phyloP scores from a whole-genome alignment of 2,888 invertebrate species.

The Dendrolimus pini region DNA sequence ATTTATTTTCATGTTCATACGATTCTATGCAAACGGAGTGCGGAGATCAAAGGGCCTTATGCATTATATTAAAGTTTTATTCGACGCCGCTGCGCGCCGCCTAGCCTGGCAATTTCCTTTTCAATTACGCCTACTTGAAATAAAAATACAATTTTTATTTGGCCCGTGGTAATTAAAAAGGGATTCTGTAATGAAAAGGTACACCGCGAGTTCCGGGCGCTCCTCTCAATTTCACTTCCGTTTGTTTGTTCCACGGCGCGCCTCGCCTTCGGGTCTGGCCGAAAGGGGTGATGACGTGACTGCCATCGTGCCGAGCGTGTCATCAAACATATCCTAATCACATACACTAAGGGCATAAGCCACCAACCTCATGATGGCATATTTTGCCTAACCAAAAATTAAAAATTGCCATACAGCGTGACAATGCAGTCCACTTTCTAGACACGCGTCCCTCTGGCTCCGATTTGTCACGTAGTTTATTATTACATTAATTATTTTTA shows the following conservation, averaged over 20 bases:
- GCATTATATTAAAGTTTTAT: conserved; percentile 76
- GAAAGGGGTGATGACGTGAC: conserved; percentile 53
- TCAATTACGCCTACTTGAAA: conserved; percentile 75
- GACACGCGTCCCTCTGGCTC: no score
- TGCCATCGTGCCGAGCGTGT: conserved; percentile 34
- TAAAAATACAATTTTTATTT: conserved; percentile 75
- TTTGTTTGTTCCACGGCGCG: conserved; percentile 62
- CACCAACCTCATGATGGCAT: neutral
- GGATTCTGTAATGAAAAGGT: conserved; percentile 76
- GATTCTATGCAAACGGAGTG: conserved; percentile 62
- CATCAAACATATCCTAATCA: conserved; percentile 42
- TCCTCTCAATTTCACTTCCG: conserved; percentile 74
- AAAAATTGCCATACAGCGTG: no score
- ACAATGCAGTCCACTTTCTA: no score
- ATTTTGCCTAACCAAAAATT: no score
- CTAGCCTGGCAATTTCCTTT: conserved; percentile 70
- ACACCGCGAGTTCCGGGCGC: conserved; percentile 70
- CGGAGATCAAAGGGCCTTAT: conserved; percentile 72
- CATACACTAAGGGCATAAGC: conserved; percentile 9
- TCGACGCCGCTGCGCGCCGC: conserved; percentile 54
- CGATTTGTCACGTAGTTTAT: no score
- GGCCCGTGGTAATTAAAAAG: conserved; percentile 74
- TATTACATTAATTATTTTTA: neutral
- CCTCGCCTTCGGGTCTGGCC: conserved; percentile 57
- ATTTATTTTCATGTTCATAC: conserved; percentile 32